Base-by-base conservation (phyloP, 1,140 invertebrate genomes). In the Pseudomyrmex pallidus region DNA sequence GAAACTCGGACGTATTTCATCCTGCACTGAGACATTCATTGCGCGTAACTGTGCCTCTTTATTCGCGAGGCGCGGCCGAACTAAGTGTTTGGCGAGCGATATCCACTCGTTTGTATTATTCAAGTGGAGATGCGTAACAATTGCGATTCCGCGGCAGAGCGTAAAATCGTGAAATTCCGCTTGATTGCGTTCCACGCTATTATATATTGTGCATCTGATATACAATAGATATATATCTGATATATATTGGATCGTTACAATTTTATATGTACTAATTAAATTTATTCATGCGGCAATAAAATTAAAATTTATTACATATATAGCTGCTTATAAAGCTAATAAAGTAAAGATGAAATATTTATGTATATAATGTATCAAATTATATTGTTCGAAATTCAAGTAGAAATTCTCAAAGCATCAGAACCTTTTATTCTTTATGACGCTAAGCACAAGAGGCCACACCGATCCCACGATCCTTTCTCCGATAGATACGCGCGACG, bases 101-200 rank as follows among this genome's bases (percentile, higher is more conserved):
- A 85, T 67, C 63, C 13, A 82, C 66, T 64, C 17, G 74, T 68
- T 48, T 52, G 62, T 84, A 88, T 89, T 88, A 89, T 84, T 84
- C 85, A 88, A 78, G 62, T 25, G n/a, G 35, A 54, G 56, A 84
- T 64, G 63, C 59, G 67, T 68, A 86, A 89, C 86, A 70, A 84
- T 61, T 72, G 44, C 74, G 66, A 87, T 84, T 74, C 74, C 63
- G 73, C 82, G 61, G 46, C 20, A n/a, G 63, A 74, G 77, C 87
- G 73, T 89, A 87, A 89, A 89, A 89, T 89, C 87, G 77, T 63
- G 62, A 77, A 83, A 89, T 86, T 88, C 85, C 83, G 54, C 72
- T 76, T 77, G 67, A 82, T 57, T 72, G 48, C 66, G 54, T 82
- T 66, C 17, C 70, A 64, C 35, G 35, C 35, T 35, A 35, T 35